Evolutionary conservation across 2,797 vertebrate species (phyloP).

Genomic region (Aselliscus stoliczkanus): DNA sequence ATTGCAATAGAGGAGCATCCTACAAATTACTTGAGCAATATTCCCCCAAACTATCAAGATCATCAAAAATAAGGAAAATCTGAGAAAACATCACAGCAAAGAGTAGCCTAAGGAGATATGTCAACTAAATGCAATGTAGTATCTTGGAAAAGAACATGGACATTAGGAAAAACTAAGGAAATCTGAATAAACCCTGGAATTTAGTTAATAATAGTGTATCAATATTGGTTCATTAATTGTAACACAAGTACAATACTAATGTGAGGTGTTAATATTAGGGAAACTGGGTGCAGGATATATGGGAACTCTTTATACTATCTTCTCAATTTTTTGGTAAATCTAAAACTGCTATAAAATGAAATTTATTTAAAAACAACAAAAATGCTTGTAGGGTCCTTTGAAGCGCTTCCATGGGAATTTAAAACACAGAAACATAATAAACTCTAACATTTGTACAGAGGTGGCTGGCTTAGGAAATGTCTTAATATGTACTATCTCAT

Average conservation of each 20-base stretch:
- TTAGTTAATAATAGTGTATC: neutral
- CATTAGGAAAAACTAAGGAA: neutral
- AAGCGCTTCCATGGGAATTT: neutral
- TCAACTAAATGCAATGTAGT: neutral
- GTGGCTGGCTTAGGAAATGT: conserved; percentile 6
- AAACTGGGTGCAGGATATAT: neutral
- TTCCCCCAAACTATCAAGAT: neutral
- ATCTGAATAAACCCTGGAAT: neutral
- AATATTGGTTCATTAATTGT: conserved; percentile 4
- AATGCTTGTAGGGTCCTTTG: neutral
- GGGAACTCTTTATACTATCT: neutral
- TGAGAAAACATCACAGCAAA: neutral
- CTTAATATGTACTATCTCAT: neutral
- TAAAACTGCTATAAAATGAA: neutral
- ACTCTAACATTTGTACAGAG: neutral
- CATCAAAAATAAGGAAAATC: neutral
- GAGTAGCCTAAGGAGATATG: neutral
- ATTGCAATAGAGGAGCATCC: neutral
- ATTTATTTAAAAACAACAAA: neutral
- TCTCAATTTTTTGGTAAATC: conserved; percentile 16
- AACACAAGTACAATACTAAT: neutral
- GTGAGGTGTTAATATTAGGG: neutral
- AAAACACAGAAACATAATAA: neutral
- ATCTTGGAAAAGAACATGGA: neutral
- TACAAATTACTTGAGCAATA: neutral